Base-by-base conservation (phyloP, 2,113 vertebrate species). In the Scalopus aquaticus region DNA sequence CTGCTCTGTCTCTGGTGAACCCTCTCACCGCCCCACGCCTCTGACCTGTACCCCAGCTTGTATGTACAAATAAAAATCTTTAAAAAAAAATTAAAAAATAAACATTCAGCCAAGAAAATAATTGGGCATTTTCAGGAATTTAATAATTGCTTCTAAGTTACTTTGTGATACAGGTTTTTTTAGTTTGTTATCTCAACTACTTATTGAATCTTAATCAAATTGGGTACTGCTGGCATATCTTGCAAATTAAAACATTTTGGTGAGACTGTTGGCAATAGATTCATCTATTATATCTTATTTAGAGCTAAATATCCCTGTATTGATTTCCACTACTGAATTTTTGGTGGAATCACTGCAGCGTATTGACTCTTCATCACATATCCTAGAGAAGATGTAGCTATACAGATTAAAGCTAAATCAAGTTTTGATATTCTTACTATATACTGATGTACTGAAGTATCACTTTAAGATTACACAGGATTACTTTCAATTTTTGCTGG, bases 341-440 rank as follows among this genome's bases (percentile, higher is more conserved):
- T 87, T 95, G 69, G 42, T 84, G 88, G 35, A 39, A 96, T 17
- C 74, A 56, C 72, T 95, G 67, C 9, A 39, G 62, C 95, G 94
- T 96, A 94, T 77, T 44, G 3, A 49, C 8, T 96, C 58, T 67
- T 85, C 32, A 95, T 90, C 79, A 87, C 3, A 67, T n/a, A 73
- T 96, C 67, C n/a, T 26, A 91, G 60, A 30, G 85, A 60, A 5
- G 9, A 60, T 49, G 37, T 24, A 86, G 39, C 92, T 44, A 32
- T 90, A 90, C 85, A 82, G 58, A 93, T 87, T 91, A 95, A 87
- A 95, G 5, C 9, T 91, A 77, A 94, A 92, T 82, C 32, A 93
- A 90, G 28, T 93, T 96, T 84, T 94, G 67, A 44, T 56, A 44
- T 88, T 95, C 78, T 95, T 39, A 32, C 30, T 2, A 12, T 70